These are phyloP conservation scores for Myiagra hebetior DNA, from an alignment of 2,113 vertebrate species.

Conservation along the genomic window DNA sequence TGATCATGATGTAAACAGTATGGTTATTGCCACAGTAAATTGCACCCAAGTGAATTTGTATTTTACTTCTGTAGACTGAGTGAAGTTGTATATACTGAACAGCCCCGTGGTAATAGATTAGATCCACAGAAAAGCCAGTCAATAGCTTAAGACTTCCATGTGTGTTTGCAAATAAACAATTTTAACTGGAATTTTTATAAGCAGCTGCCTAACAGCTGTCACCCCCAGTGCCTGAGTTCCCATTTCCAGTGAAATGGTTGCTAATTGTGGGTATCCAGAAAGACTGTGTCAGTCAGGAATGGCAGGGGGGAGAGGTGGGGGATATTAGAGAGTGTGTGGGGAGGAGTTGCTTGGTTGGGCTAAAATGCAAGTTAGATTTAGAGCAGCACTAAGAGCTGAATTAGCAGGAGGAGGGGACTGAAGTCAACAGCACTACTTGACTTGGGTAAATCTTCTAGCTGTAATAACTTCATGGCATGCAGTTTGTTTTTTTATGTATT, in stretches of 20 bases:
- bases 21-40: constrained; percentile 24
- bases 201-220: not conserved
- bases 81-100: not conserved
- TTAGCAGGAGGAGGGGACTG: not conserved
- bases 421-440: not conserved
- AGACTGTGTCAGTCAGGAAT: not conserved
- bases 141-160: not conserved
- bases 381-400: not conserved
- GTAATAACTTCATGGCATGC: not conserved
- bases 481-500: not conserved
- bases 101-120: not conserved
- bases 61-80: constrained; percentile 20
- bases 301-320: not conserved
- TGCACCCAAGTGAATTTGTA: constrained; percentile 1
- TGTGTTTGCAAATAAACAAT: not conserved
- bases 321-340: not conserved
- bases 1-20: constrained; percentile 16
- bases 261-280: not conserved
- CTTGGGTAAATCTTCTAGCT: not conserved
- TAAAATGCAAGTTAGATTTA: not conserved
- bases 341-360: not conserved
- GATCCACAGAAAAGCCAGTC: not conserved
- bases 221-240: not conserved
- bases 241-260: not conserved
- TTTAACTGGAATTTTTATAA: not conserved